Base-by-base conservation (phyloP, 2,113 vertebrate genomes). In the Cichladusa arquata region DNA sequence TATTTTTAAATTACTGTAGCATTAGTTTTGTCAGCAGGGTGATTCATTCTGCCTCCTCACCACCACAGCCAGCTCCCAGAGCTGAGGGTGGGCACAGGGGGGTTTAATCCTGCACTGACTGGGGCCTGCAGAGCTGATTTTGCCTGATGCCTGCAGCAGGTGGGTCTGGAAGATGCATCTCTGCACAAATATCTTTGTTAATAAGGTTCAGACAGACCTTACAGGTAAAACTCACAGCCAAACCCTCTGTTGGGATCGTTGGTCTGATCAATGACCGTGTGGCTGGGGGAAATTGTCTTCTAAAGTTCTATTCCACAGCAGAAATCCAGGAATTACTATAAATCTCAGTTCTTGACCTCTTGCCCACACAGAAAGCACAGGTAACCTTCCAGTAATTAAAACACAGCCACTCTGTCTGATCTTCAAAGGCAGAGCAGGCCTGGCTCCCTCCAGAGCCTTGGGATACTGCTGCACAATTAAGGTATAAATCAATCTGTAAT, bases 361-460 rank as follows among this genome's bases (percentile, higher is more conserved):
- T 38, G 62, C 67, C 95, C 94, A 85, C 82, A 90, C 57, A 82
- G 85, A 94, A 95, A 95, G 72, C 26, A 47, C 58, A 95, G 88
- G 90, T 24, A 84, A 90, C 95, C 69, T 84, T 92, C 72, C 87
- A 88, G 93, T 96, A 98, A 97, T 97, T 97, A 95, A 78, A 97
- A 73, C 42, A 76, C 47, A 19, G 70, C 90, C 92, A 82, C 94
- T 82, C 72, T 70, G 60, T 54, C 89, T 96, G 91, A 87, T 95
- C 92, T 97, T 93, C 97, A 96, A 97, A 98, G 95, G 97, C 95
- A 96, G 86, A 80, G 50, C 62, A 95, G 67, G 66, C 73, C 95
- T 81, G 34, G 88, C 50, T 88, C 90, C 92, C 87, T 96, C 74
- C 31, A 86, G 79, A 93, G 90, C 97, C 94, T 47, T 83, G 67